Conservation (phyloP, 2,888 invertebrate genomes). For the Phaonia tiefii region DNA sequence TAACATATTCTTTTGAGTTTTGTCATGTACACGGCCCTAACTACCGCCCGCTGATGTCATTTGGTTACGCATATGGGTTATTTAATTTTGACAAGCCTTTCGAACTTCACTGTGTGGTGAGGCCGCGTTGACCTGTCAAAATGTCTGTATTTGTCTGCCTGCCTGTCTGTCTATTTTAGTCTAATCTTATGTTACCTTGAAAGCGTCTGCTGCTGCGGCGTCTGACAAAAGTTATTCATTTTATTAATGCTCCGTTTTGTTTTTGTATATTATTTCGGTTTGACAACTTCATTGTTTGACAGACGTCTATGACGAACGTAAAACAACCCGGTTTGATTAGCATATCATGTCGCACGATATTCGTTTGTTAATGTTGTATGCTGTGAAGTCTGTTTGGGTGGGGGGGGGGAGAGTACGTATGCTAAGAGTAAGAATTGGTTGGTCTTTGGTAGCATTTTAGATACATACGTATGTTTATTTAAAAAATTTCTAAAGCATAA, state of each 20-base stretch:
- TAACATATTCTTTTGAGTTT: too few species aligned
- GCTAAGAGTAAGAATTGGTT: too few species aligned
- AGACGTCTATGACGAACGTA: constrained; percentile 27
- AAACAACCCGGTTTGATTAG: constrained; percentile 4
- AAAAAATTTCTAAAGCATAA: too few species aligned
- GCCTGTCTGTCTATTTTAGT: not conserved
- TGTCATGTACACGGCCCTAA: too few species aligned
- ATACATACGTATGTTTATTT: too few species aligned
- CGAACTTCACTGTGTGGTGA: constrained; percentile 48
- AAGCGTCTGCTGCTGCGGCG: not conserved
- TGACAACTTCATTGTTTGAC: constrained; percentile 37
- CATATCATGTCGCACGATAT: constrained; percentile 39
- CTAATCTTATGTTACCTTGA: not conserved
- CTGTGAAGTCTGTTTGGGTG: too few species aligned
- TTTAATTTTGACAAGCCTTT: constrained; percentile 50
- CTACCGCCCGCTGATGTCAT: not conserved
- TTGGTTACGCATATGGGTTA: constrained; percentile 4
- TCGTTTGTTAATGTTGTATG: not conserved
- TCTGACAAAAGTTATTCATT: not conserved
- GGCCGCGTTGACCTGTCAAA: not conserved
- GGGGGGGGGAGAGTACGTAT: not conserved
- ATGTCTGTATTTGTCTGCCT: not conserved
- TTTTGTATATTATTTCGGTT: not conserved
- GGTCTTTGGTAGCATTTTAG: too few species aligned
- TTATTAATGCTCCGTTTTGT: not conserved